Percentiles rank a stretch among this genome's conserved stretches.
phyloP scores from a whole-genome alignment of 2,888 invertebrate species.

The Folsomia manolachei region DNA sequence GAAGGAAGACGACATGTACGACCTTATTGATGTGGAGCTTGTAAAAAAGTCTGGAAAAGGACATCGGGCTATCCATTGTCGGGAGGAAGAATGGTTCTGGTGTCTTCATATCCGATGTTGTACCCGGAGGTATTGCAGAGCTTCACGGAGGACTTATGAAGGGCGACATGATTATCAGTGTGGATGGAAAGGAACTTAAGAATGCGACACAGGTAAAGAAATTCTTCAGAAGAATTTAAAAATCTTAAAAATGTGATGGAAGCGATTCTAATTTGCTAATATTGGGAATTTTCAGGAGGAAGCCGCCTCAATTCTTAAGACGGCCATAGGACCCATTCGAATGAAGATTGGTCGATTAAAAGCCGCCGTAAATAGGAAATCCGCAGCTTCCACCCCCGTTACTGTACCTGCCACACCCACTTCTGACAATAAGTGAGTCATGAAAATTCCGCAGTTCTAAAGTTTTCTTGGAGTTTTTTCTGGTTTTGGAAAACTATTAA shows the following conservation, averaged over 20 bases:
- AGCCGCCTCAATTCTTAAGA: conserved; percentile 84
- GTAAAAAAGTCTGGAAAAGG: conserved; percentile 84
- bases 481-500: background rate
- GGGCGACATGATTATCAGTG: conserved; percentile 84
- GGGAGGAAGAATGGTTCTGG: conserved; percentile 73
- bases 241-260: too few relatives aligned
- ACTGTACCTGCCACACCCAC: conserved; percentile 39
- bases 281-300: conserved; percentile 69
- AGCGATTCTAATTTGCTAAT: too few relatives aligned
- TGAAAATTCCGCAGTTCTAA: background rate
- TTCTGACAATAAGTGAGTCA: conserved; percentile 37
- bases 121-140: conserved; percentile 56
- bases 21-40: conserved; percentile 75
- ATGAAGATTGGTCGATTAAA: conserved; percentile 86
- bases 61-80: conserved; percentile 78
- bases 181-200: conserved; percentile 81
- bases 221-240: background rate
- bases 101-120: conserved; percentile 89
- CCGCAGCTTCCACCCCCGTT: conserved; percentile 39
- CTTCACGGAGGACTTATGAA: conserved; percentile 83
- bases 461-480: background rate
- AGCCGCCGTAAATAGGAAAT: conserved; percentile 55
- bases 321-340: conserved; percentile 74
- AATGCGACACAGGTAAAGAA: conserved; percentile 58
- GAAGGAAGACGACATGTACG: conserved; percentile 68